Base-by-base conservation (phyloP, 2,113 vertebrate species). In the Uropsilus gracilis region DNA sequence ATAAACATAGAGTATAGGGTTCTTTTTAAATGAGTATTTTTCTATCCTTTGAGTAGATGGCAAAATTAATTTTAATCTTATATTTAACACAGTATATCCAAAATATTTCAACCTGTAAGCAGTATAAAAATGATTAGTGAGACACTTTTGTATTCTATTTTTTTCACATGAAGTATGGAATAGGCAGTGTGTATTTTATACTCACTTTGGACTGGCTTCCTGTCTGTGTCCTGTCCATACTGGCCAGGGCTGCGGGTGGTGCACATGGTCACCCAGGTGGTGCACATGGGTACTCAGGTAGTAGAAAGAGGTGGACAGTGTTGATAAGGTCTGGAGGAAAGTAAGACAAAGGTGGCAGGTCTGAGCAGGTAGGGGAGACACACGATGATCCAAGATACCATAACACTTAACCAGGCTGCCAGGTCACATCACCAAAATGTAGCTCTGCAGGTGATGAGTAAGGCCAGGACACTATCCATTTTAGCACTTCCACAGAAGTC, bases 381-480 rank as follows among this genome's bases (percentile, higher is more conserved):
- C 66, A 53, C 39, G 2, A n/a, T 75, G 64, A 73, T 14, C 82
- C 72, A 46, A 53, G 77, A 30, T 50, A 57, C 30, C 26, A 44
- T 37, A 37, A 90, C 2, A 0, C 50, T 61, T 88, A 53, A 32
- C 68, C 85, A 46, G 83, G 64, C 28, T 0, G 30, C 81, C 80
- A 86, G 90, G 66, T 89, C 66, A 11, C 24, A 1, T 13, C 34
- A 76, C 89, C 63, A 61, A 66, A 85, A 93, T 75, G 76, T 22
- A 78, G 91, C 48, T 81, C 37, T 81, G 83, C 22, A 83, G 71
- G 87, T 91, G 39, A 48, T 89, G 64, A 78, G 89, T 85, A 93
- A 82, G 61, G 80, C 8, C 8, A 32, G 61, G n/a, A 91, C 26
- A 80, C 20, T 28, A 20, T 9, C 66, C 42, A 75, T 39, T 50